Evolutionary conservation across 2,888 invertebrate genomes (phyloP), one percentile per base, ranked within the genome.

Genomic region (Noctua janthina): DNA sequence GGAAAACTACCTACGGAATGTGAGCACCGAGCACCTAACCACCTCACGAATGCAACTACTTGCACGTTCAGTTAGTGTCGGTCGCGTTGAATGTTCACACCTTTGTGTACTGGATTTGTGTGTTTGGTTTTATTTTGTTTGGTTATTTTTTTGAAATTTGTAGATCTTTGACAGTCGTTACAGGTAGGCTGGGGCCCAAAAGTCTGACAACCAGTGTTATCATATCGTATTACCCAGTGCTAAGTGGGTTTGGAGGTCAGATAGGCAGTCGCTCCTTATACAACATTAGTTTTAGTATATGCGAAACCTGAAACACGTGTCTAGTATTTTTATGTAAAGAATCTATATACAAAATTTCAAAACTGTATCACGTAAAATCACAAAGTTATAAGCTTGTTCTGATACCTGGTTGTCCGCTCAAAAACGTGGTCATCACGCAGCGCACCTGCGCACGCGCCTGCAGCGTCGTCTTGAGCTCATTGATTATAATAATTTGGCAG

Each of bases 1-100:
- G 95, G 95, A 95, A 95, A 95, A 92, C 93, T 92, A 91, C 91
- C 93, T 92, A 91, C 91, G 92, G 92, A 92, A 92, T 93, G 92
- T 92, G 82, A 84, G 81, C 81, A 92, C 85, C 87, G 79, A 82
- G 81, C 79, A 92, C 84, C 87, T 91, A 90, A 89, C 90, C 86
- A 83, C 84, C 87, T 85, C 90, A 84, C 89, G 81, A 86, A 87
- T 90, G 81, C 82, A 76, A 84, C 84, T 71, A 83, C 84, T 83
- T 56, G 35, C 83, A 83, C 71, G 51, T 84, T 84, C 74, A 75
- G 84, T 82, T 79, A 79, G 77, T 78, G 17, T 72, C 43, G 29
- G 8, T 84, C 76, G 66, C 76, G 29, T 78, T 75, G n/a, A 78
- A 72, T 79, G 43, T 78, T 80, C 70, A 80, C 83, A 90, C 85